A percentile compares a stretch with the other conserved stretches of the same genome.
phyloP scores from a whole-genome alignment of 1,140 invertebrate species.

The Philopotamus ludificatus region DNA sequence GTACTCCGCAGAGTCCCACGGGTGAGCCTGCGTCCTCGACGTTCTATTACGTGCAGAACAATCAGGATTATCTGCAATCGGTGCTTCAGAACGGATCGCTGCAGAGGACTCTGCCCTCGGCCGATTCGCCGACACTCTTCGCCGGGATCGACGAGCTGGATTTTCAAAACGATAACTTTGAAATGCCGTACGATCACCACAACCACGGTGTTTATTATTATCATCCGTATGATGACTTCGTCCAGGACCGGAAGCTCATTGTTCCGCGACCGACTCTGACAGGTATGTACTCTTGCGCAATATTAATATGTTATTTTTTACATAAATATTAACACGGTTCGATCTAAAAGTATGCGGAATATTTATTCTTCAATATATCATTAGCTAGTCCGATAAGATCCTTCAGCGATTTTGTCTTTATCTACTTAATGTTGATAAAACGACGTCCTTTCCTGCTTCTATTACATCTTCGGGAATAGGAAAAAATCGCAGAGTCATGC shows the following conservation, averaged over 20 bases:
- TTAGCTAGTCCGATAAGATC: too few species aligned
- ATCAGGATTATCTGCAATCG: conserved; percentile 49
- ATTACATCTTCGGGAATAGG: too few species aligned
- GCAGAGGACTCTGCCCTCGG: conserved; percentile 43
- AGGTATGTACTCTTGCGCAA: conserved; percentile 9
- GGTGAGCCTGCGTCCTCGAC: conserved; percentile 57
- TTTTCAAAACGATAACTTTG: conserved; percentile 44
- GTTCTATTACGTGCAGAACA: conserved; percentile 57
- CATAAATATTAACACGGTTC: too few species aligned
- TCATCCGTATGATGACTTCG: conserved; percentile 34
- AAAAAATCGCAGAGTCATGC: too few species aligned
- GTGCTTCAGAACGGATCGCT: conserved; percentile 43
- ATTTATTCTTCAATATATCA: too few species aligned
- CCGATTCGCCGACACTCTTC: conserved; percentile 46
- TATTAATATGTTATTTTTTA: conserved; percentile 5
- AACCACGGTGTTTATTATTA: conserved; percentile 34
- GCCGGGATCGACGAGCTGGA: conserved; percentile 44
- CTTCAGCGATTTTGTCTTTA: too few species aligned
- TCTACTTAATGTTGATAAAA: too few species aligned
- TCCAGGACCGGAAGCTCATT: conserved; percentile 34
- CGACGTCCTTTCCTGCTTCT: too few species aligned
- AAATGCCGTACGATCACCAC: conserved; percentile 19
- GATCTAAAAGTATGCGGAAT: too few species aligned
- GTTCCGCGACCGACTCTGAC: conserved; percentile 33
- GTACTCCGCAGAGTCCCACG: conserved; percentile 53